phyloP scores from a whole-genome alignment of 2,888 invertebrate genomes.

The Xylophagus ater region DNA sequence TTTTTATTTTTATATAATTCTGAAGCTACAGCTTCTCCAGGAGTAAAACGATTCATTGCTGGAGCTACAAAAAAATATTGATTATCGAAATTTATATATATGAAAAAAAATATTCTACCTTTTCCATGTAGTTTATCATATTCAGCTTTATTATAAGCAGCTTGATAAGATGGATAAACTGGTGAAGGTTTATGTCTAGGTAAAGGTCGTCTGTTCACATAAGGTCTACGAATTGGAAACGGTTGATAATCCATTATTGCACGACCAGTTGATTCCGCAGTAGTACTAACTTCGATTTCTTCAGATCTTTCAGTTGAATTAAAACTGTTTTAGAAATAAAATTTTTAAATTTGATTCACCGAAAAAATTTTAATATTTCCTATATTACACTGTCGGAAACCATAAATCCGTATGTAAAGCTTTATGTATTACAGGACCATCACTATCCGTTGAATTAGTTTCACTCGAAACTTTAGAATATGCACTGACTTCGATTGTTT shows the following conservation, averaged over 20 bases:
- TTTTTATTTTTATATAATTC: slow-evolving; percentile 22
- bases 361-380: background rate
- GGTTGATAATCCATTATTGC: slow-evolving; percentile 16
- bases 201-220: slow-evolving; percentile 12
- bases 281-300: background rate
- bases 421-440: slow-evolving; percentile 32
- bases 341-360: background rate
- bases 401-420: slow-evolving; percentile 34
- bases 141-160: slow-evolving; percentile 15
- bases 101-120: slow-evolving; percentile 15
- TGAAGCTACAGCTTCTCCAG: slow-evolving; percentile 32
- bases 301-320: slow-evolving; percentile 1
- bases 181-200: slow-evolving; percentile 11
- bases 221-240: background rate
- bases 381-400: slow-evolving; percentile 32
- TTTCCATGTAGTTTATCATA: slow-evolving; percentile 25
- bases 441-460: slow-evolving; percentile 18
- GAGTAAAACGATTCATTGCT: slow-evolving; percentile 33
- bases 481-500: slow-evolving; percentile 13
- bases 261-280: slow-evolving; percentile 30
- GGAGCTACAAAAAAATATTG: slow-evolving; percentile 20
- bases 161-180: slow-evolving; percentile 10
- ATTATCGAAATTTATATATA: background rate
- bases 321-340: slow-evolving; percentile 4
- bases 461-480: slow-evolving; percentile 21